Evolutionary conservation across 1,140 invertebrate genomes (phyloP).

Genomic region (Thaumatotibia leucotreta): DNA sequence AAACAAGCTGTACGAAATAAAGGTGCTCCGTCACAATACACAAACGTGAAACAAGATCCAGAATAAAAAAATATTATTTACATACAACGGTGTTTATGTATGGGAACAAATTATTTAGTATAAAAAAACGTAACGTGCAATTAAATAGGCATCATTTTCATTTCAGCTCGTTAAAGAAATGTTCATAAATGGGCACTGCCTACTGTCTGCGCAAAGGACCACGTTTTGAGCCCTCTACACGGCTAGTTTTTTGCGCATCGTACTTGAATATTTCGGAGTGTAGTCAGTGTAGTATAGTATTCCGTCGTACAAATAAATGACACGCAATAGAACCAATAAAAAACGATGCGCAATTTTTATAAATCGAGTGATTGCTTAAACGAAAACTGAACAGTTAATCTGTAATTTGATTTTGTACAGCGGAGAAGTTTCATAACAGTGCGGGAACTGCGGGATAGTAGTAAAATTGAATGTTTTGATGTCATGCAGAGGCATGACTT

Average conservation of each 20-base stretch:
- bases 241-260: constrained; percentile 17
- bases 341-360: constrained; percentile 72
- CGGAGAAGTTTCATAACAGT: constrained; percentile 38
- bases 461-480: constrained; percentile 68
- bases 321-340: constrained; percentile 75
- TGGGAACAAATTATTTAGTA: not conserved
- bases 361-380: constrained; percentile 63
- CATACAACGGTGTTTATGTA: not conserved
- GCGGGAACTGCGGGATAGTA: constrained; percentile 28
- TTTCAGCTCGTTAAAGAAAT: not conserved
- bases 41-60: not conserved
- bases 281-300: constrained; percentile 37
- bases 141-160: not conserved
- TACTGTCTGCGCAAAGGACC: constrained; percentile 10
- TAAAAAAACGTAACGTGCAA: constrained; percentile 8
- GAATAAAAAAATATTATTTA: not conserved
- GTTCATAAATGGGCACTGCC: not conserved
- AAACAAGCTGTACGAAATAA: not conserved
- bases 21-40: not conserved
- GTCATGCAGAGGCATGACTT: constrained; percentile 65
- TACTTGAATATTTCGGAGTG: constrained; percentile 15
- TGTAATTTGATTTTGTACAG: constrained; percentile 38
- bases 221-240: constrained; percentile 13
- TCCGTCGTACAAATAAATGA: constrained; percentile 70
- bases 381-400: constrained; percentile 50